Evolutionary conservation across 2,888 invertebrate genomes (phyloP), one percentile per base, ranked within the genome.

Genomic region (Lydus trimaculatus): DNA sequence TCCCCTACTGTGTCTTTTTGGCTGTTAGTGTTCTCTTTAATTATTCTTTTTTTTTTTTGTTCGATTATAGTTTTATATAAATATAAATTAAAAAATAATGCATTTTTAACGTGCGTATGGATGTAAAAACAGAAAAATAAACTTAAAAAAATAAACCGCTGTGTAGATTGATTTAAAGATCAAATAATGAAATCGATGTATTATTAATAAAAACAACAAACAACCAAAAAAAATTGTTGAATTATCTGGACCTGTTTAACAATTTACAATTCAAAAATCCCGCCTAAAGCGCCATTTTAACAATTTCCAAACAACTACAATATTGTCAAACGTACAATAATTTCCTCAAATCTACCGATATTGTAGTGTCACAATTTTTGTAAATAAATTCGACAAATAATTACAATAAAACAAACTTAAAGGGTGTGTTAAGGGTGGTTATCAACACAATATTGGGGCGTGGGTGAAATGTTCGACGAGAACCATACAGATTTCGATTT

Each of bases 101-200:
- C 79, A 77, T 80, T 81, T 79, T 79, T 78, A 76, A 75, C 79
- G 79, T 80, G 79, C 77, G 82, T 80, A 81, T 81, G 82, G 73
- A 81, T 82, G 81, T 81, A 80, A 76, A 80, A 77, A 76, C 78
- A 13, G 20, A 25, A 9, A 20, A 52, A 52, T 52, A 52, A 52
- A 20, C 13, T 5, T 52, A 23, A 52, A 52, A 52, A 52, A 63
- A 15, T 43, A 61, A 66, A 65, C 62, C 77, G 82, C 82, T 80
- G 81, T 82, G 82, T 82, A 82, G 82, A 81, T 81, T 81, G 81
- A 81, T 80, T 80, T 79, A 81, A 81, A 79, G 13, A 52, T 25
- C 25, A 52, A 52, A 52, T 52, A 52, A 52, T 25, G 74, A 76
- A 80, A 80, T 79, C 80, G 82, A 81, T 81, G 82, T 81, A 81